Conservation (phyloP, 2,113 vertebrate genomes). For the Muscicapa adusta region DNA sequence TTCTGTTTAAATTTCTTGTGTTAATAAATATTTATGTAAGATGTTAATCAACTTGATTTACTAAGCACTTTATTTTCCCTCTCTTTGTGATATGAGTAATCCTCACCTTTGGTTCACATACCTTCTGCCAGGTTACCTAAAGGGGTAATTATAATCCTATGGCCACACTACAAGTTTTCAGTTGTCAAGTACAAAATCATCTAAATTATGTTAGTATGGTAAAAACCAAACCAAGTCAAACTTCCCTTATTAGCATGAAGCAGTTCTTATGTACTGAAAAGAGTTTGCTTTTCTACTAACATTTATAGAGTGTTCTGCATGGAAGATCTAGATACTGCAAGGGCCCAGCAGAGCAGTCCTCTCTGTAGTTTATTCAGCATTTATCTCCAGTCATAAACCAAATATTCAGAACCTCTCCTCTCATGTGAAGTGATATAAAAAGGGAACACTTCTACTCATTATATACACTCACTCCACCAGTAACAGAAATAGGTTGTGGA, state of each 20-base stretch:
- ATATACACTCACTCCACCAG: not conserved
- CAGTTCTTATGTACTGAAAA: not conserved
- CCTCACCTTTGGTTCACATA: not conserved
- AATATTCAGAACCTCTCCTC: not conserved
- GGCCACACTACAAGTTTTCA: not conserved
- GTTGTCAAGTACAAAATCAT: not conserved
- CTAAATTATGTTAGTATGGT: fast-evolving
- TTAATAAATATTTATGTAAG: not conserved
- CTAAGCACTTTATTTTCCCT: not conserved
- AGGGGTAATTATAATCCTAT: not conserved
- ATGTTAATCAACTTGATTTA: not conserved
- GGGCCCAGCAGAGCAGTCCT: not conserved
- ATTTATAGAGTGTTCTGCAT: not conserved
- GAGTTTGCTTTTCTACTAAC: not conserved
- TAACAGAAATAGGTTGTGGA: not conserved
- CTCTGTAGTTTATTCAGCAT: not conserved
- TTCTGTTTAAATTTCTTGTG: not conserved
- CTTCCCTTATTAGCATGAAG: not conserved
- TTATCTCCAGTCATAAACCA: fast-evolving
- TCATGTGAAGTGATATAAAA: not conserved
- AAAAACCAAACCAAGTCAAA: not conserved
- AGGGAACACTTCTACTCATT: not conserved
- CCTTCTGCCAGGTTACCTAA: not conserved
- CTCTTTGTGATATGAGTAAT: not conserved
- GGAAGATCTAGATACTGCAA: not conserved